phyloP scores from a whole-genome alignment of 2,797 vertebrate genomes.

The Lacerta agilis region DNA sequence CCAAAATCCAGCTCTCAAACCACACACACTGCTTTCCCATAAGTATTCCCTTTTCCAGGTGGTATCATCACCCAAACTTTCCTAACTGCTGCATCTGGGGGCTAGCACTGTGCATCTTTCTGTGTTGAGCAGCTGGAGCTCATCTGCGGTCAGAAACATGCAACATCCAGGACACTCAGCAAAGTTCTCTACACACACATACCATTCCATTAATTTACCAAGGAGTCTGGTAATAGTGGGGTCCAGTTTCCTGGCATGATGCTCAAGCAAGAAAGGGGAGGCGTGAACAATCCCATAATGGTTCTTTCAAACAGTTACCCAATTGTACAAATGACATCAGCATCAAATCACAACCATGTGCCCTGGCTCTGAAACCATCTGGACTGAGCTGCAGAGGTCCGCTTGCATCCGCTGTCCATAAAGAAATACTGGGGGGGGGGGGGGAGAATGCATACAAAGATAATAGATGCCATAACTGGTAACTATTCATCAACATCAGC shows the following conservation, averaged over 20 bases:
- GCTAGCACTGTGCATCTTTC: background rate
- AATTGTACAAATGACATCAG: constrained; percentile 4
- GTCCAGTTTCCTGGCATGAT: constrained; percentile 11
- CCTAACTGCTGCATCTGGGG: background rate
- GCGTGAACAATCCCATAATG: accelerated
- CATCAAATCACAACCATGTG: background rate
- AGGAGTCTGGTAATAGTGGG: background rate
- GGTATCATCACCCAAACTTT: background rate
- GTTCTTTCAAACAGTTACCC: background rate
- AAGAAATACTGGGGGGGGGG: background rate
- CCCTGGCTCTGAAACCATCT: background rate
- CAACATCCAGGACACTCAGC: constrained; percentile 19
- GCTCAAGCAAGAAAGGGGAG: background rate
- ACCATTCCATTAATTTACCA: constrained; percentile 27
- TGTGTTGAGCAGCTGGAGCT: constrained; percentile 10
- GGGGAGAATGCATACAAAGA: background rate
- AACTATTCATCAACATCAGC: background rate
- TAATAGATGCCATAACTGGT: background rate
- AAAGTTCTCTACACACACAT: constrained; percentile 15
- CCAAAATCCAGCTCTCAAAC: background rate
- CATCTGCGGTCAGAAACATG: constrained; percentile 15
- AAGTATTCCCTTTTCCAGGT: background rate
- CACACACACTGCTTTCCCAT: background rate
- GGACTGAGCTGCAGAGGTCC: constrained; percentile 2
- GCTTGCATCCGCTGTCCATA: background rate